Evolutionary conservation across 2,888 invertebrate species (phyloP), one percentile per base, ranked within the genome.

Genomic region (Masnerella sp.): DNA sequence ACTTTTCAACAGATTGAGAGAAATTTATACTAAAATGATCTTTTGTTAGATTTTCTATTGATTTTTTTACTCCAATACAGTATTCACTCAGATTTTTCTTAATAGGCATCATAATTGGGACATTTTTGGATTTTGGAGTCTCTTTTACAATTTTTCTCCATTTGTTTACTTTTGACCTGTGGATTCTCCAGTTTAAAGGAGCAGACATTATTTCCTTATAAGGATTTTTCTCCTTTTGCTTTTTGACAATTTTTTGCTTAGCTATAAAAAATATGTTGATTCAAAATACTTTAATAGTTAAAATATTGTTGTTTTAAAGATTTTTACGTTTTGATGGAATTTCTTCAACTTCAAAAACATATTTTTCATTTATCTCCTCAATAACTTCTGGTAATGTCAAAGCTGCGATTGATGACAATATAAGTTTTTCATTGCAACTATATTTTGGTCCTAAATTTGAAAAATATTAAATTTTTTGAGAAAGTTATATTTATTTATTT

Each of bases 391-490:
- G 84, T 20, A 87, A 73, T 7, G 84, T 81, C 36, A 87, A 75
- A 49, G 85, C 83, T 30, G 85, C 84, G 20, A 87, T 86, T 0
- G 81, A 81, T n/a, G 87, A 83, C 56, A 87, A 61, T 30, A 86
- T 81, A 15, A 87, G 81, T 73, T 82, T 81, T 58, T 86, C 85
- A 15, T 83, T 84, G 64, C 82, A 83, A 28, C 79, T 80, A n/a
- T 87, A 87, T 34, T 58, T 7, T n/a, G 74, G 67, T 64, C 82
- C 85, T 86, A 54, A n/a, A 59, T 32, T 32, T 9, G n/a, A 36
- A 15, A 9, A 14, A 11, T 2, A 36, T 36, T 11, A 34, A 34
- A 34, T 34, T 11, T 11, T 11, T 1, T 1, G 34, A 34, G 5
- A 2, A 34, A 34, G 12, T 4, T 1, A 4, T 5, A 11, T 20